These are phyloP conservation scores for Prionace glauca DNA, from an alignment of 2,797 vertebrate genomes.

Conservation along the genomic window DNA sequence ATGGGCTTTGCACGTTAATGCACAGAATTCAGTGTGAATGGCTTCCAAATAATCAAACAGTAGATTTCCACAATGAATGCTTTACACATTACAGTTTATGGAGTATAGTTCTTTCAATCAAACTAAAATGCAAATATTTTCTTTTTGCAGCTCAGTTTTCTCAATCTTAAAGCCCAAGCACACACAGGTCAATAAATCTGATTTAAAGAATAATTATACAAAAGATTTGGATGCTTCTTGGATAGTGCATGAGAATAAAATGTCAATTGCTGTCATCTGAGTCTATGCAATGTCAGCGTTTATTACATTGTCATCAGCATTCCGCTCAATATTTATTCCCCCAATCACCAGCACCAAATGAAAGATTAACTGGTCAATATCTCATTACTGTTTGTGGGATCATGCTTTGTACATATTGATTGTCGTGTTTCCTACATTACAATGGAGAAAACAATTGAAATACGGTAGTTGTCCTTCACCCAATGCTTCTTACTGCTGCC, in stretches of 20 bases:
- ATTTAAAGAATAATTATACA: background rate
- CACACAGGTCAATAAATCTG: background rate
- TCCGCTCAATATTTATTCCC: background rate
- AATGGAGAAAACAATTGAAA: background rate
- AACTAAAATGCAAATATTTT: background rate
- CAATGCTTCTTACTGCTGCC: background rate
- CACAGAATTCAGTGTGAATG: background rate
- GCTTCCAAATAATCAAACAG: background rate
- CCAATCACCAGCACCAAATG: background rate
- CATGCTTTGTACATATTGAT: background rate
- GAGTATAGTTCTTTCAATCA: background rate
- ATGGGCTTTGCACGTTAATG: background rate
- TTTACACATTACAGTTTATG: background rate
- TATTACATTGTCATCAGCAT: background rate
- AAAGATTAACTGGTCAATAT: background rate
- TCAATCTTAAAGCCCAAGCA: background rate
- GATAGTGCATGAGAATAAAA: constrained; percentile 20
- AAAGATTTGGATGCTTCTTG: background rate
- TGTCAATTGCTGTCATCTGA: background rate
- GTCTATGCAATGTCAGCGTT: background rate
- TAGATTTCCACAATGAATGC: background rate
- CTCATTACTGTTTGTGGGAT: background rate
- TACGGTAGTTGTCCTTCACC: background rate
- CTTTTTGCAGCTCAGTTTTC: background rate
- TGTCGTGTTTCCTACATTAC: background rate